Evolutionary conservation across 2,113 vertebrate genomes (phyloP).

Genomic region (Electrona antarctica): DNA sequence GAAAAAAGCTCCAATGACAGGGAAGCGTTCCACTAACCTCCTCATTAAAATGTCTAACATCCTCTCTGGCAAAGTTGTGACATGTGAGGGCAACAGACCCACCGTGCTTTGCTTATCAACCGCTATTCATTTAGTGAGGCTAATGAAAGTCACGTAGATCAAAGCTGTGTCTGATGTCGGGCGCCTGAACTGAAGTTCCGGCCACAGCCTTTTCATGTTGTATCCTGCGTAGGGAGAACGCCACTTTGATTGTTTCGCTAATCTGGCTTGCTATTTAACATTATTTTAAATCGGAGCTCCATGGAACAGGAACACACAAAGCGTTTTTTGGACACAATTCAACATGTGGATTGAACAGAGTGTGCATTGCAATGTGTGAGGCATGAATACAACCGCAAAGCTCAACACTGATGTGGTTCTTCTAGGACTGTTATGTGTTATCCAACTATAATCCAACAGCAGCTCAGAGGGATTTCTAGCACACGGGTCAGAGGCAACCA

Average conservation of each 20-base stretch:
- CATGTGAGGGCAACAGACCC: slow-evolving; percentile 8
- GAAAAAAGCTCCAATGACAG: neutral
- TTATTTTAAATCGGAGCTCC: neutral
- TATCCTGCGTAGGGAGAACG: slow-evolving; percentile 7
- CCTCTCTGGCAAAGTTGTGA: neutral
- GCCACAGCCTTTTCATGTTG: neutral
- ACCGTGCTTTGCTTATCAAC: neutral
- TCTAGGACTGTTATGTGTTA: slow-evolving; percentile 17
- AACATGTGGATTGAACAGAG: slow-evolving; percentile 34
- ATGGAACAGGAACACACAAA: neutral
- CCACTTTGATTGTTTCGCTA: slow-evolving; percentile 28
- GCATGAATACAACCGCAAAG: neutral
- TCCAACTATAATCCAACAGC: neutral
- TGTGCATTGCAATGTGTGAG: neutral
- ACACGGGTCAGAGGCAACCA: slow-evolving; percentile 1
- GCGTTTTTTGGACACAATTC: slow-evolving; percentile 13
- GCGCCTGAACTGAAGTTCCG: slow-evolving; percentile 1
- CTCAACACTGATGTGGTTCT: neutral
- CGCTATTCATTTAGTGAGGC: neutral
- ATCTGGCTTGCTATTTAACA: slow-evolving; percentile 27
- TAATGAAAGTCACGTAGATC: neutral
- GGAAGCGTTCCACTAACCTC: neutral
- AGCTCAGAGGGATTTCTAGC: slow-evolving; percentile 32
- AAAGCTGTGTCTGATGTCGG: neutral
- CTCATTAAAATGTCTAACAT: slow-evolving; percentile 9